Conservation (phyloP, 2,888 invertebrate species). For the Hesperia comma region DNA sequence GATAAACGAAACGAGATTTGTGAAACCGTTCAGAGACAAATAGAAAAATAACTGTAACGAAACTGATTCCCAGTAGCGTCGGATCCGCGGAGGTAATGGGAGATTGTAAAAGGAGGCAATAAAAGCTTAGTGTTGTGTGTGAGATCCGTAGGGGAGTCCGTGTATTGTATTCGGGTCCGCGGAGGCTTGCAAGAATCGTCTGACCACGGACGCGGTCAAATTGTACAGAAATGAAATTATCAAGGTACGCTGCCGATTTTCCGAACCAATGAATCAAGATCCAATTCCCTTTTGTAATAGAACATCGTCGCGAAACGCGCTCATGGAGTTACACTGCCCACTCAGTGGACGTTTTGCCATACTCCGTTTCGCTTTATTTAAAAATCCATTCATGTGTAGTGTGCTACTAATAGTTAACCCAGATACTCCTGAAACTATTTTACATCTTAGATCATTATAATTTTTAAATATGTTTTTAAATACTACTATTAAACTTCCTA, state of each 20-base stretch:
- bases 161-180: slow-evolving; percentile 79
- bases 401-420: not conserved
- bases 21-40: slow-evolving; percentile 69
- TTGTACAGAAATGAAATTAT: slow-evolving; percentile 85
- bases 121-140: slow-evolving; percentile 83
- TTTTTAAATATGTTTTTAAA: too few relatives aligned
- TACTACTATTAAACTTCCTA: too few relatives aligned
- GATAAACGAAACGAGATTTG: slow-evolving; percentile 51
- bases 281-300: slow-evolving; percentile 85
- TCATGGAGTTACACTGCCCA: slow-evolving; percentile 78
- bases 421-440: too few relatives aligned
- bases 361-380: slow-evolving; percentile 54
- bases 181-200: slow-evolving; percentile 79
- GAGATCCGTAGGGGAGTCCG: slow-evolving; percentile 77
- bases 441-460: too few relatives aligned
- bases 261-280: slow-evolving; percentile 85
- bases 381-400: slow-evolving; percentile 2
- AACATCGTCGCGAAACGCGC: slow-evolving; percentile 82
- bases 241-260: slow-evolving; percentile 85
- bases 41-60: slow-evolving; percentile 72
- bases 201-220: slow-evolving; percentile 83
- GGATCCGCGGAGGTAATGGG: slow-evolving; percentile 80
- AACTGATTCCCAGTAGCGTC: slow-evolving; percentile 79
- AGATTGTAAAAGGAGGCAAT: slow-evolving; percentile 84
- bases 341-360: slow-evolving; percentile 73